Evolutionary conservation across 1,140 invertebrate genomes (phyloP).

Genomic region (Brachionus plicatilis): DNA sequence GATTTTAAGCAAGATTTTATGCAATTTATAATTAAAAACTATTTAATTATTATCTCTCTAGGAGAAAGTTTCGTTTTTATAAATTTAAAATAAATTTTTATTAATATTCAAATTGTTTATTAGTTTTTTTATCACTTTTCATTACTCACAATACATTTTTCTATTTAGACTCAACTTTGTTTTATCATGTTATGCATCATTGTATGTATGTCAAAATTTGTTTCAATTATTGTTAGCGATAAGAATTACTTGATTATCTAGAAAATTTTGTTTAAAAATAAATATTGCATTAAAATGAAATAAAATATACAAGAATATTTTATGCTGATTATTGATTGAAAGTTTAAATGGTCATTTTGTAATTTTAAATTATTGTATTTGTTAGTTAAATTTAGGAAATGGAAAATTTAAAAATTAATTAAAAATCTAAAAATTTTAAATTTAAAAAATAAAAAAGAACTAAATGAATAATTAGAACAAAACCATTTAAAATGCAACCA

Average conservation of each 20-base stretch:
- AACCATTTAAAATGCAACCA: too few relatives aligned
- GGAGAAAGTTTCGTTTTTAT: not conserved
- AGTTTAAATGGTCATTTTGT: too few relatives aligned
- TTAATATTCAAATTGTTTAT: too few relatives aligned
- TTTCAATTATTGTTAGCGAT: not conserved
- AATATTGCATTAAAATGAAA: not conserved
- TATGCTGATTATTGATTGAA: not conserved
- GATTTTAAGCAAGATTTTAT: not conserved
- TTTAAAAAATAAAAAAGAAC: too few relatives aligned
- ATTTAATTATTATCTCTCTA: not conserved
- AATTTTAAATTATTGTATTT: too few relatives aligned
- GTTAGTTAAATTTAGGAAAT: too few relatives aligned
- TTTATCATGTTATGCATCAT: not conserved
- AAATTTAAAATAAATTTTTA: too few relatives aligned
- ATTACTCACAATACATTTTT: not conserved
- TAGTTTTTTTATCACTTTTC: not conserved
- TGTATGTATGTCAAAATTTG: not conserved
- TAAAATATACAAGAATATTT: not conserved
- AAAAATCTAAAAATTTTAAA: too few relatives aligned
- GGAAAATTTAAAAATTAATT: too few relatives aligned
- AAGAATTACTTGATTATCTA: not conserved
- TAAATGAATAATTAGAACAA: too few relatives aligned
- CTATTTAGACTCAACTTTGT: not conserved
- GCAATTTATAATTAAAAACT: not conserved
- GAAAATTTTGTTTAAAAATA: not conserved